A percentile compares a stretch with the other conserved stretches of the same genome.
Conservation (phyloP, 2,888 invertebrate species). For the Octodonta nipae region DNA sequence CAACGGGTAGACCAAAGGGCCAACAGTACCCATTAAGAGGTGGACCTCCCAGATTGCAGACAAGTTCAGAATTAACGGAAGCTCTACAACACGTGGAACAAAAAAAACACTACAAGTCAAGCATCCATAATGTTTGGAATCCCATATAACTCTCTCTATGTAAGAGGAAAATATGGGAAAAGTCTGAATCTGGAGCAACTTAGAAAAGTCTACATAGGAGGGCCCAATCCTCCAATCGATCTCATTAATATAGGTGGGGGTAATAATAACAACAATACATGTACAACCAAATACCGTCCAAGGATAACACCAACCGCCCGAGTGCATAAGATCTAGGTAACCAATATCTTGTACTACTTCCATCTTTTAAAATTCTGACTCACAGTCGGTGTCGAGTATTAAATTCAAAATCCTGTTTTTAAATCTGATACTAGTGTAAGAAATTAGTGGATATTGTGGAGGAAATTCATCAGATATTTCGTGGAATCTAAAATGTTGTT, state of each 20-base stretch:
- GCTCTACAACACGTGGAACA: slow-evolving; percentile 88
- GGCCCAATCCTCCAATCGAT: slow-evolving; percentile 49
- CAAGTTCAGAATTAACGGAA: slow-evolving; percentile 79
- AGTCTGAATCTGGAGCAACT: slow-evolving; percentile 77
- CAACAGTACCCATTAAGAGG: slow-evolving; percentile 84
- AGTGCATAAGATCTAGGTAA: too few relatives aligned
- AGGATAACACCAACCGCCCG: too few relatives aligned
- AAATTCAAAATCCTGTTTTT: too few relatives aligned
- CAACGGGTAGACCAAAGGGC: slow-evolving; percentile 73
- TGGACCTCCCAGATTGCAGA: slow-evolving; percentile 84
- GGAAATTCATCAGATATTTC: too few relatives aligned
- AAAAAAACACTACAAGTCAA: slow-evolving; percentile 87
- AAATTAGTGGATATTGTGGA: too few relatives aligned
- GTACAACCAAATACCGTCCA: slow-evolving; percentile 44
- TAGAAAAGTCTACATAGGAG: slow-evolving; percentile 76
- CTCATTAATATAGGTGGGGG: slow-evolving; percentile 26
- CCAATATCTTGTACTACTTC: too few relatives aligned
- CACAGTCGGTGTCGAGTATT: too few relatives aligned
- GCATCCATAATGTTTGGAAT: slow-evolving; percentile 83
- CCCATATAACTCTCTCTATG: slow-evolving; percentile 82
- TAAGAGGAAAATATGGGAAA: slow-evolving; percentile 85
- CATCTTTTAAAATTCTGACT: too few relatives aligned
- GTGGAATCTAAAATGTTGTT: too few relatives aligned
- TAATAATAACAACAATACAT: slow-evolving; percentile 38
- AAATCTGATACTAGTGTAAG: too few relatives aligned